Evolutionary conservation across 30 jellyfish, hydroid and myxozoan species (phyloP), one percentile per base, ranked within the genome.

Genomic region (Chironex yamaguchii): DNA sequence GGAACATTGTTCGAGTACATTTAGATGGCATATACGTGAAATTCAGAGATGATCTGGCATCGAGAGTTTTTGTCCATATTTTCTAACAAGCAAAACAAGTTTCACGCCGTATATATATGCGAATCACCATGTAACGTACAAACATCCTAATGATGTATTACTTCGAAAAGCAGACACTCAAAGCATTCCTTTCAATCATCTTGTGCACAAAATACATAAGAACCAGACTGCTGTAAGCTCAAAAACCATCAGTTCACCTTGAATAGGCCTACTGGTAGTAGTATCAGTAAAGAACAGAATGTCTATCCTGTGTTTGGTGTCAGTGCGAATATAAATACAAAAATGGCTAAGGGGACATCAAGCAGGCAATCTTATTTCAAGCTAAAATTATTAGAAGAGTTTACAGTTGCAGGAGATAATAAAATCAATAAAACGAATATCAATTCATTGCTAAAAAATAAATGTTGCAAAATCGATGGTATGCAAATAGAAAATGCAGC

Each of bases 401-500:
- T 74, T 13, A 62, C 26, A 24, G 52, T 0, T 0, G 32, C 50
- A 25, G 88, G 66, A 29, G 31, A 49, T 9, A 29, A 2, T 4
- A 49, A 3, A 76, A 1, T 0, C 0, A 76, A 12, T 67, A 76
- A 76, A 54, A 76, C 35, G 58, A 76, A 67, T 29, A 49, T 78
- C 52, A 76, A 51, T 24, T 52, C 0, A 34, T 53, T 34, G 88
- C 79, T 1, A 78, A 28, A 51, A 76, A 53, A 29, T 50, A 76
- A n/a, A 33, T 52, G 58, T 52, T 76, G 52, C 76, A 3, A 73
- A 73, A 35, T 36, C 86, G 42, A 52, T 76, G 79, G 88, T 76
- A 34, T 76, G 88, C 78, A 76, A 76, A 76, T 76, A 78, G 88
- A 76, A 67, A 28, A 76, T 52, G 65, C 88, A 76, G 88, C 67